phyloP scores from a whole-genome alignment of 2,888 invertebrate species.

The Lamellibrachia satsuma region DNA sequence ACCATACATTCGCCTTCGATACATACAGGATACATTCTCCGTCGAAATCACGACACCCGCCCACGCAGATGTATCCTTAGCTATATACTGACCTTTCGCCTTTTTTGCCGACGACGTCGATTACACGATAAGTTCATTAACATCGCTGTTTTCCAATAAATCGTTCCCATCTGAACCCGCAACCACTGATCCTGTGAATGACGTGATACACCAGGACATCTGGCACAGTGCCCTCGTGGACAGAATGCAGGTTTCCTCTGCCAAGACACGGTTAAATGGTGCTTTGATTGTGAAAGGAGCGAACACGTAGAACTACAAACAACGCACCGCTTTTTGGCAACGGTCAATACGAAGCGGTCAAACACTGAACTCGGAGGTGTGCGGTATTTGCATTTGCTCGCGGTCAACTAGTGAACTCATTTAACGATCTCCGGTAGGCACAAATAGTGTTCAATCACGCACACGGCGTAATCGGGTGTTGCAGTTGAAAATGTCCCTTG shows the following conservation, averaged over 20 bases:
- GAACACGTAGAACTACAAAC: not conserved
- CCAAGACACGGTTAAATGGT: not conserved
- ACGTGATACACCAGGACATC: not conserved
- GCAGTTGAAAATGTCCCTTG: not conserved
- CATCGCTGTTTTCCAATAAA: not conserved
- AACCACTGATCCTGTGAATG: not conserved
- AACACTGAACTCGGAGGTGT: not conserved
- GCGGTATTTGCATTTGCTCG: not conserved
- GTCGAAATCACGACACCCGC: not conserved
- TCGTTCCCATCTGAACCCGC: not conserved
- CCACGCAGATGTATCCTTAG: not conserved
- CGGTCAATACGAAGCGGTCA: not conserved
- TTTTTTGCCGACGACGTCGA: not conserved
- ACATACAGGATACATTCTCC: not conserved
- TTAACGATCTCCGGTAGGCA: not conserved
- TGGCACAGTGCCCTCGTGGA: not conserved
- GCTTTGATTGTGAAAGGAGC: not conserved
- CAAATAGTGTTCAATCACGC: not conserved
- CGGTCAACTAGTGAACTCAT: constrained; percentile 8
- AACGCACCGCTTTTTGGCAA: not conserved
- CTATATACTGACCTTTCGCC: too few species aligned
- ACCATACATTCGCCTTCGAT: not conserved
- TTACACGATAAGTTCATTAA: not conserved
- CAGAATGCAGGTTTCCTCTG: not conserved
- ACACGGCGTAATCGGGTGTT: not conserved